Evolutionary conservation across 2,888 invertebrate species (phyloP).

Genomic region (Holacanthella duospinosa): DNA sequence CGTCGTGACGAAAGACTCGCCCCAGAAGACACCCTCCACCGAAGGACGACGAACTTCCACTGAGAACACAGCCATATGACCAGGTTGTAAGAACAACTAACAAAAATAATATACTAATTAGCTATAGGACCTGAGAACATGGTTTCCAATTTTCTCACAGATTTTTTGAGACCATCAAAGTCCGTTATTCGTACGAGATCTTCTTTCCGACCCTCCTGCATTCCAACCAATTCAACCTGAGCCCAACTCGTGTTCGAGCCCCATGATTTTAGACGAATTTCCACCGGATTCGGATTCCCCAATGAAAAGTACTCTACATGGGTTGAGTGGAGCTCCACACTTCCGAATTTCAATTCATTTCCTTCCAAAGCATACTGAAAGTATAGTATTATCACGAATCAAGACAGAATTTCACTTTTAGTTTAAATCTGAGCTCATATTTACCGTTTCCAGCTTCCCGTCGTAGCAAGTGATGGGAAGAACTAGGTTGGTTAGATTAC

Average conservation of each 20-base stretch:
- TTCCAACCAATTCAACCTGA: constrained; percentile 52
- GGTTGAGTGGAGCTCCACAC: constrained; percentile 53
- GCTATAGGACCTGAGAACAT: background rate
- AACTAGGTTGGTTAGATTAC: constrained; percentile 61
- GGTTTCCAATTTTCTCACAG: constrained; percentile 22
- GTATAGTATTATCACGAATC: too few species aligned
- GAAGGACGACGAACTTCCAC: constrained; percentile 58
- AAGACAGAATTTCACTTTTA: background rate
- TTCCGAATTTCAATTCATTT: constrained; percentile 52
- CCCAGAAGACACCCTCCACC: constrained; percentile 56
- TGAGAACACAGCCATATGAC: constrained; percentile 59
- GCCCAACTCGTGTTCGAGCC: constrained; percentile 52
- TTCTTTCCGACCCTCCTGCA: constrained; percentile 46
- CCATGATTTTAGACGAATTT: constrained; percentile 53
- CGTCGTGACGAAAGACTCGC: constrained; percentile 62
- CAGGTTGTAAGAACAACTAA: constrained; percentile 49
- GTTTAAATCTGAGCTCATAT: background rate
- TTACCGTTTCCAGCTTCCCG: constrained; percentile 47
- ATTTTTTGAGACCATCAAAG: constrained; percentile 36
- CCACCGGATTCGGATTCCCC: constrained; percentile 64
- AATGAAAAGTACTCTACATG: constrained; percentile 61
- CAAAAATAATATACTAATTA: constrained; percentile 32
- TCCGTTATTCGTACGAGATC: constrained; percentile 34
- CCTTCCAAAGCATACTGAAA: constrained; percentile 28
- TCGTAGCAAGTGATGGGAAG: constrained; percentile 63